These are phyloP conservation scores for Amphipyra berbera DNA, from an alignment of 2,888 invertebrate genomes.

Conservation along the genomic window DNA sequence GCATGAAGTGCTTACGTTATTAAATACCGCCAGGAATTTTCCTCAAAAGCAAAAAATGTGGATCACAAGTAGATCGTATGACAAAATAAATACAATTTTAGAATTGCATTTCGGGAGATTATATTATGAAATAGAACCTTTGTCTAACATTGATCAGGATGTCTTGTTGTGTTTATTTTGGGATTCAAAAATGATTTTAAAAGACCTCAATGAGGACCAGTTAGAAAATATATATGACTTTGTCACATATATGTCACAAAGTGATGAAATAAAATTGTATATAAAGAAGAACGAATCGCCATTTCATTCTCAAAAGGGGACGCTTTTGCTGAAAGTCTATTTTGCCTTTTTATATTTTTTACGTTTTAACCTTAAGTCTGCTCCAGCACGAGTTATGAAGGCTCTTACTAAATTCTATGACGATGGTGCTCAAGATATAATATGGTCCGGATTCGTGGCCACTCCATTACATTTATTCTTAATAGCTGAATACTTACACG, in stretches of 20 bases:
- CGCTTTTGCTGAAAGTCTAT: too few relatives aligned
- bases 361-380: too few relatives aligned
- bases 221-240: background rate
- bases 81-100: slow-evolving; percentile 29
- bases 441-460: too few relatives aligned
- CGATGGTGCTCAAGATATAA: too few relatives aligned
- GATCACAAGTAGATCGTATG: slow-evolving; percentile 13
- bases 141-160: slow-evolving; percentile 13
- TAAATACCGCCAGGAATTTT: slow-evolving; percentile 7
- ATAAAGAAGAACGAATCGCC: too few relatives aligned
- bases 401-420: too few relatives aligned
- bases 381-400: too few relatives aligned
- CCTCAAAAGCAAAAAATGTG: slow-evolving; percentile 24
- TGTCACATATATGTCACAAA: background rate
- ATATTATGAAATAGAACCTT: slow-evolving; percentile 9
- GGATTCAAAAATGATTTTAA: slow-evolving; percentile 1
- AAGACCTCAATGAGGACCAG: background rate
- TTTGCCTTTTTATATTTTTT: too few relatives aligned
- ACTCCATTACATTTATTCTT: too few relatives aligned
- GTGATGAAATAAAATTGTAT: too few relatives aligned
- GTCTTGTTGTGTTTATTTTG: slow-evolving; percentile 26
- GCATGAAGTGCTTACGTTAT: slow-evolving; percentile 20
- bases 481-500: too few relatives aligned
- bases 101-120: slow-evolving; percentile 14
- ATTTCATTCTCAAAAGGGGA: too few relatives aligned